Conservation (phyloP, 2,888 invertebrate species). For the Acronicta aceris region DNA sequence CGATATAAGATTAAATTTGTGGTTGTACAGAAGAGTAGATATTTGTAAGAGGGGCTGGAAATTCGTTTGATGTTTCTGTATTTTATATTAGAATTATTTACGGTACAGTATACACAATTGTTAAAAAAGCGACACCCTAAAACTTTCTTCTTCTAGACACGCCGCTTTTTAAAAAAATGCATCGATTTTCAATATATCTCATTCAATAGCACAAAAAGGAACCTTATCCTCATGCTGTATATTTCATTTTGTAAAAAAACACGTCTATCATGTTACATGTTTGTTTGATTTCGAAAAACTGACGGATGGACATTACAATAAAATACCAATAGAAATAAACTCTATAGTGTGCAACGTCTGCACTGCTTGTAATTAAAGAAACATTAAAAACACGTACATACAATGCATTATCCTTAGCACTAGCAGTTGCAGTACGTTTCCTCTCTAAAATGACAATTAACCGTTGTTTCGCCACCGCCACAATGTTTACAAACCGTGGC, state of each 20-base stretch:
- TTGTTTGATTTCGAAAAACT: not conserved
- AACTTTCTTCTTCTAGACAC: not conserved
- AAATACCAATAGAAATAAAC: not conserved
- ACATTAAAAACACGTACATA: slow-evolving; percentile 36
- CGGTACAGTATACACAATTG: slow-evolving; percentile 18
- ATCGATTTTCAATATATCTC: not conserved
- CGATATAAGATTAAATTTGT: slow-evolving; percentile 77
- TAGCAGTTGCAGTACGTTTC: slow-evolving; percentile 28
- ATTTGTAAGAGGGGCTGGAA: slow-evolving; percentile 53
- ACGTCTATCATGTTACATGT: too few relatives aligned
- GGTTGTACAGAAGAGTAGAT: slow-evolving; percentile 61
- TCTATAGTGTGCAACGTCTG: slow-evolving; percentile 20
- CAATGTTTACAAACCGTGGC: slow-evolving; percentile 73
- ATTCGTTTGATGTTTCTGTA: slow-evolving; percentile 61
- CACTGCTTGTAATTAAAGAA: slow-evolving; percentile 29
- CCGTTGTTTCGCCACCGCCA: slow-evolving; percentile 47
- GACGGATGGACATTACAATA: not conserved
- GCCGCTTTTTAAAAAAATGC: too few relatives aligned
- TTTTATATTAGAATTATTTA: slow-evolving; percentile 48
- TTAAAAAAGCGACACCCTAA: slow-evolving; percentile 8
- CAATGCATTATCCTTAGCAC: slow-evolving; percentile 41
- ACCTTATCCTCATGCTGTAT: too few relatives aligned
- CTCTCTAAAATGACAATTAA: slow-evolving; percentile 53
- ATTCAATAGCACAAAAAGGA: too few relatives aligned
- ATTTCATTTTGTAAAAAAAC: not conserved